Conservation (phyloP, 2,797 vertebrate genomes). For the Lacerta agilis region DNA sequence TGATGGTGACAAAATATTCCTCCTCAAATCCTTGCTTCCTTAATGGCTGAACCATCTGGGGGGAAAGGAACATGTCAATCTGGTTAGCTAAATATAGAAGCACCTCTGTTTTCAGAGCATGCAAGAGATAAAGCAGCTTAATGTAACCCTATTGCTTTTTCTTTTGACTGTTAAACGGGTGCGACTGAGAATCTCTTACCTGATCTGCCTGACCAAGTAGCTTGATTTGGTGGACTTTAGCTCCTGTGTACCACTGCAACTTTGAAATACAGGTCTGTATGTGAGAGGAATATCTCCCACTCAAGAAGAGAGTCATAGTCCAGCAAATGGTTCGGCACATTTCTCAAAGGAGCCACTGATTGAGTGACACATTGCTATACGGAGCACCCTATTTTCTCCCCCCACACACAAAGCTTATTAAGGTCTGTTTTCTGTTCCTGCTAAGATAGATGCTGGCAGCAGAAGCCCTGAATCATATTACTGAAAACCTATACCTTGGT, state of each 20-base stretch:
- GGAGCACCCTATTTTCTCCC: constrained; percentile 10
- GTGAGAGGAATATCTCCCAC: background rate
- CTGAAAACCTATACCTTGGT: constrained; percentile 21
- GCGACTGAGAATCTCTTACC: background rate
- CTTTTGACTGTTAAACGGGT: background rate
- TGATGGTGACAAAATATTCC: accelerated
- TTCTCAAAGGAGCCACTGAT: background rate
- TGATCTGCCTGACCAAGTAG: background rate
- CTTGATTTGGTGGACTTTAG: accelerated
- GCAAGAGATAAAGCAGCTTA: background rate
- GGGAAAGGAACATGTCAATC: background rate
- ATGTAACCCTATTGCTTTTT: background rate
- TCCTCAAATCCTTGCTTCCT: background rate
- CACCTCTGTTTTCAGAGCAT: background rate
- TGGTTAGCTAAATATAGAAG: background rate
- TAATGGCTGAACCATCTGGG: background rate
- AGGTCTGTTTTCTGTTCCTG: constrained; percentile 30
- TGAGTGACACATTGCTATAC: constrained; percentile 14
- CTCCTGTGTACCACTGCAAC: background rate
- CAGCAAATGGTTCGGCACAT: background rate
- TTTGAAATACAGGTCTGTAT: background rate
- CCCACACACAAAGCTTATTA: constrained; percentile 41
- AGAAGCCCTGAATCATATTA: constrained; percentile 48
- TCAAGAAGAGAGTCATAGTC: background rate
- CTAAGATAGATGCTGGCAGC: constrained; percentile 30